phyloP scores from a whole-genome alignment of 2,797 vertebrate species.

The Aselliscus stoliczkanus region DNA sequence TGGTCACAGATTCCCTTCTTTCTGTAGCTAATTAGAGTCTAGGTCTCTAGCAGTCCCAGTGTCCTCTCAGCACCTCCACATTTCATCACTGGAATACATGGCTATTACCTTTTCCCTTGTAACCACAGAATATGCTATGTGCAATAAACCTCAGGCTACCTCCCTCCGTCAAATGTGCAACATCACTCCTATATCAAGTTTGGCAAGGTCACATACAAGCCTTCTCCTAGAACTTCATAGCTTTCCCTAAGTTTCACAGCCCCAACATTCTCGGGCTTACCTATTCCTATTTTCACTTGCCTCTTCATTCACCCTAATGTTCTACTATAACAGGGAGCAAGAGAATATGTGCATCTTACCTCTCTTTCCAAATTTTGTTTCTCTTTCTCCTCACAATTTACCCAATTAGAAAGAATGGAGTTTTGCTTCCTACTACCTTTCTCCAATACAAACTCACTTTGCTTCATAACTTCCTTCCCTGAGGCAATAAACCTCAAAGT shows the following conservation, averaged over 20 bases:
- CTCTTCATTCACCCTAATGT: not conserved
- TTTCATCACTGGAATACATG: not conserved
- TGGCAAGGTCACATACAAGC: accelerated
- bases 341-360: not conserved
- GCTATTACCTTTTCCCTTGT: not conserved
- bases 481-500: not conserved
- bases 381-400: not conserved
- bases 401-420: not conserved
- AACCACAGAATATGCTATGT: no score
- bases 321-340: not conserved
- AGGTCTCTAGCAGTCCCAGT: not conserved
- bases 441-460: not conserved
- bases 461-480: not conserved
- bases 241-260: not conserved
- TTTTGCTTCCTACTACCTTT: not conserved
- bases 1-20: not conserved
- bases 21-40: not conserved
- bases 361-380: not conserved
- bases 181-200: no score
- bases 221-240: not conserved
- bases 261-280: not conserved
- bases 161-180: not conserved
- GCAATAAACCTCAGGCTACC: not conserved
- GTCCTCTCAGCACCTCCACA: not conserved
- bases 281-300: not conserved